Evolutionary conservation across 2,888 invertebrate genomes (phyloP).

Genomic region (Melipona beecheii): DNA sequence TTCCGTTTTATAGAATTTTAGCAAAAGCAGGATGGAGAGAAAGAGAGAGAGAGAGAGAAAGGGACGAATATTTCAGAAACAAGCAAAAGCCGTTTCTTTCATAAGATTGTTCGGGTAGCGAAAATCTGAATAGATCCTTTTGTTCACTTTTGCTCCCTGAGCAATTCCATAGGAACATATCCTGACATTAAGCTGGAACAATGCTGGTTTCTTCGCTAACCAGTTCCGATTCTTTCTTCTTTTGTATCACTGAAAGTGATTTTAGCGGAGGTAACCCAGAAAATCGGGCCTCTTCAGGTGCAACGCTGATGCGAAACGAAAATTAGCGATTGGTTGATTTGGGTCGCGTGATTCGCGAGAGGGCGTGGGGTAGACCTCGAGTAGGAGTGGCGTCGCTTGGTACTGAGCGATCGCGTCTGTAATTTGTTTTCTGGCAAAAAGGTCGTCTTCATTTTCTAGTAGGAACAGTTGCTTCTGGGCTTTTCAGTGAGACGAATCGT

Average conservation of each 20-base stretch:
- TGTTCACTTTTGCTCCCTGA: background rate
- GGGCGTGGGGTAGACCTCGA: too few relatives aligned
- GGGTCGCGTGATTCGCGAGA: background rate
- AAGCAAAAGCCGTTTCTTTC: background rate
- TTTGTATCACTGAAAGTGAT: background rate
- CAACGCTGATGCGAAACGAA: too few relatives aligned
- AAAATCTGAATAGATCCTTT: background rate
- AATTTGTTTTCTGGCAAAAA: too few relatives aligned
- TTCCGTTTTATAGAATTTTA: slow-evolving; percentile 23
- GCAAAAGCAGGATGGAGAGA: background rate
- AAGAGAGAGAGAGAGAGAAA: background rate
- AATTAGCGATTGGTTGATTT: background rate
- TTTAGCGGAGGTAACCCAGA: too few relatives aligned
- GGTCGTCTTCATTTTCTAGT: too few relatives aligned
- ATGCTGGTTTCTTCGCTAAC: background rate
- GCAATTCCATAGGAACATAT: background rate
- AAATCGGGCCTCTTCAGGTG: too few relatives aligned
- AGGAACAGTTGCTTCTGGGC: too few relatives aligned
- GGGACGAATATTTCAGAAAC: background rate
- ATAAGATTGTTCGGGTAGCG: background rate
- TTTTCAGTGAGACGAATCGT: too few relatives aligned
- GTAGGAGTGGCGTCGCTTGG: too few relatives aligned
- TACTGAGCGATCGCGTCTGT: too few relatives aligned
- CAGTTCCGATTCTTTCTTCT: background rate
- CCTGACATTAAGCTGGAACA: background rate